Percentiles rank a stretch among this genome's conserved stretches.
Conservation (phyloP, 2,888 invertebrate species). For the Synergus laeviventris region DNA sequence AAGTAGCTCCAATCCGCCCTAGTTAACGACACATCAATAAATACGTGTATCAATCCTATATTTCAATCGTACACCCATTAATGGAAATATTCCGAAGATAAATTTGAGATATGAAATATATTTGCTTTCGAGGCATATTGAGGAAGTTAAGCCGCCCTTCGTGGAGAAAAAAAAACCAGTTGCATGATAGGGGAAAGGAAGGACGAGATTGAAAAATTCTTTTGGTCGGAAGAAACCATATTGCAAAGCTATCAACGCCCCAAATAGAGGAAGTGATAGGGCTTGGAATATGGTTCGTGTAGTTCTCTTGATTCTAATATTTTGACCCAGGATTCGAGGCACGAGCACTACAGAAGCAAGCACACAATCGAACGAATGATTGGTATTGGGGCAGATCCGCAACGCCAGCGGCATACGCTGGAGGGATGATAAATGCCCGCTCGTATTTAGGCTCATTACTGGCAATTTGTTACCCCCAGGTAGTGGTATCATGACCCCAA, state of each 20-base stretch:
- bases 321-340: slow-evolving; percentile 34
- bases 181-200: not conserved
- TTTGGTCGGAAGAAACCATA: slow-evolving; percentile 13
- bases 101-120: not conserved
- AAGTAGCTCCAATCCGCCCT: too few species aligned
- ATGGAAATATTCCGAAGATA: not conserved
- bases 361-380: slow-evolving; percentile 54
- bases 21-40: not conserved
- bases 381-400: slow-evolving; percentile 56
- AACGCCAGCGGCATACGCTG: slow-evolving; percentile 54
- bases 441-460: slow-evolving; percentile 64
- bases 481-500: slow-evolving; percentile 20
- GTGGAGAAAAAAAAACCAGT: not conserved
- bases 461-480: slow-evolving; percentile 61
- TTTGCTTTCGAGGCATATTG: not conserved
- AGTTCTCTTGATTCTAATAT: slow-evolving; percentile 38
- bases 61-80: not conserved
- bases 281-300: not conserved
- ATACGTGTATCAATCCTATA: not conserved
- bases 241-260: slow-evolving; percentile 7
- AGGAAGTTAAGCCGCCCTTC: not conserved
- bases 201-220: slow-evolving; percentile 25
- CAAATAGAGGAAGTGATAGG: slow-evolving; percentile 16
- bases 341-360: slow-evolving; percentile 20
- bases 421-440: slow-evolving; percentile 62